A percentile compares a stretch with the other conserved stretches of the same genome.
phyloP scores from a whole-genome alignment of 2,888 invertebrate genomes.

The Dascillus cervinus region DNA sequence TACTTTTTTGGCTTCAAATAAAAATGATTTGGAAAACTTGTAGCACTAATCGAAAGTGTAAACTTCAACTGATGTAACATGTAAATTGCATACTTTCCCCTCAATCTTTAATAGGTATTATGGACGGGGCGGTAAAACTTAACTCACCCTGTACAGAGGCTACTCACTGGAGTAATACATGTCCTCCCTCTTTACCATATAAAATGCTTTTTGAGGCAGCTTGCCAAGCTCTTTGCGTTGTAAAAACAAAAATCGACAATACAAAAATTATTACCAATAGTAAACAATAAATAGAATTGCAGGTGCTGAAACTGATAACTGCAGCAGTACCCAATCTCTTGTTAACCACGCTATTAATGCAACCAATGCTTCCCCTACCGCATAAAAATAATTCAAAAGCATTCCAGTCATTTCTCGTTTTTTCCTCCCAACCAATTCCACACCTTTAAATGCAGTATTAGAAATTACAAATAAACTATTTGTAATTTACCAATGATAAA shows the following conservation, averaged over 20 bases:
- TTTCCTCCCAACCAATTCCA: conserved; percentile 57
- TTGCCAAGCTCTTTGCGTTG: too few species aligned
- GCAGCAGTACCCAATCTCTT: conserved; percentile 52
- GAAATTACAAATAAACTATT: conserved; percentile 1
- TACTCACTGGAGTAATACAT: too few species aligned
- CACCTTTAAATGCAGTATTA: conserved; percentile 35
- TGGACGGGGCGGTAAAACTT: too few species aligned
- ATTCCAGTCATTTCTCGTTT: conserved; percentile 56
- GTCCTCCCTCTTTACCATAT: too few species aligned
- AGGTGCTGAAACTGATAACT: conserved; percentile 52
- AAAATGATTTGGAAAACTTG: too few species aligned
- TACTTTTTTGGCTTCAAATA: too few species aligned
- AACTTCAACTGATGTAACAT: too few species aligned
- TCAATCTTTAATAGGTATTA: too few species aligned
- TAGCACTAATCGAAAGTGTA: too few species aligned
- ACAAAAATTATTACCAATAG: conserved; percentile 44
- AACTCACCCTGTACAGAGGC: too few species aligned
- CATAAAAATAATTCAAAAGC: conserved; percentile 56
- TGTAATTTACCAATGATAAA: conserved; percentile 52
- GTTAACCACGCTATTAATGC: conserved; percentile 53
- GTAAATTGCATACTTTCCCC: too few species aligned
- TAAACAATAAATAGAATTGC: conserved; percentile 52
- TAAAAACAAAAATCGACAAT: neutral
- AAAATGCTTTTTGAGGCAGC: too few species aligned
- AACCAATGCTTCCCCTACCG: conserved; percentile 54